Conservation (phyloP, 1,140 invertebrate genomes). For the Hylyphantes graminicola region DNA sequence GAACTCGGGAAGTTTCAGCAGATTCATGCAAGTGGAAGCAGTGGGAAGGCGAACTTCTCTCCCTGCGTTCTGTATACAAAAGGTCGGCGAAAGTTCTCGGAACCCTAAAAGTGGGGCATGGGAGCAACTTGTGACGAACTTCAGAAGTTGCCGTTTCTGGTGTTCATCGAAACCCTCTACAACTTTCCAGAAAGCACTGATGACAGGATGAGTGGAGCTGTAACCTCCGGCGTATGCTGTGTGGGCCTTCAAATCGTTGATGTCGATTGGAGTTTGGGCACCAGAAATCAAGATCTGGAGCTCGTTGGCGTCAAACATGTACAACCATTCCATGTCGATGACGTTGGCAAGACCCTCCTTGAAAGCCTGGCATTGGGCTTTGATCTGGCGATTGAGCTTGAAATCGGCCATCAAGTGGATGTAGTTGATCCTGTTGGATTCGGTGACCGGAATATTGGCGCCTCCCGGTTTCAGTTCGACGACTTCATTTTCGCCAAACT, state of each 20-base stretch:
- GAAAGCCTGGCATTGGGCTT: constrained; percentile 86
- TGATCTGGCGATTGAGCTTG: constrained; percentile 77
- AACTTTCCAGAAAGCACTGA: constrained; percentile 86
- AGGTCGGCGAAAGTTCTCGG: constrained; percentile 94
- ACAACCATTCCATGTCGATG: constrained; percentile 88
- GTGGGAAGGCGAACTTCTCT: constrained; percentile 87
- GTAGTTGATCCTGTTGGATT: constrained; percentile 94
- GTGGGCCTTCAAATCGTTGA: constrained; percentile 86
- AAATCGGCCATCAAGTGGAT: constrained; percentile 96
- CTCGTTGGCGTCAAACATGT: constrained; percentile 95
- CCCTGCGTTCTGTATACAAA: constrained; percentile 93
- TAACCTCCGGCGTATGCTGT: constrained; percentile 89
- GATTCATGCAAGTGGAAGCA: constrained; percentile 97
- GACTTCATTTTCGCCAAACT: constrained; percentile 88
- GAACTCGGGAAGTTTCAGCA: constrained; percentile 94
- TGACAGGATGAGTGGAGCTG: constrained; percentile 76
- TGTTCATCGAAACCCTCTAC: constrained; percentile 84
- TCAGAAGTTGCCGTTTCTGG: constrained; percentile 87
- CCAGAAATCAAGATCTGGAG: constrained; percentile 94
- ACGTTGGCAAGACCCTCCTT: constrained; percentile 88
- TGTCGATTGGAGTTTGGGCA: constrained; percentile 89
- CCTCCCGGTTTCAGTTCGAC: constrained; percentile 89
- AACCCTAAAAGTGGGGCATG: constrained; percentile 96
- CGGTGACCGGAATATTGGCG: constrained; percentile 87
- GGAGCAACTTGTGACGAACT: constrained; percentile 98